Conservation (phyloP, 2,797 vertebrate species). For the Acanthiza pusilla region DNA sequence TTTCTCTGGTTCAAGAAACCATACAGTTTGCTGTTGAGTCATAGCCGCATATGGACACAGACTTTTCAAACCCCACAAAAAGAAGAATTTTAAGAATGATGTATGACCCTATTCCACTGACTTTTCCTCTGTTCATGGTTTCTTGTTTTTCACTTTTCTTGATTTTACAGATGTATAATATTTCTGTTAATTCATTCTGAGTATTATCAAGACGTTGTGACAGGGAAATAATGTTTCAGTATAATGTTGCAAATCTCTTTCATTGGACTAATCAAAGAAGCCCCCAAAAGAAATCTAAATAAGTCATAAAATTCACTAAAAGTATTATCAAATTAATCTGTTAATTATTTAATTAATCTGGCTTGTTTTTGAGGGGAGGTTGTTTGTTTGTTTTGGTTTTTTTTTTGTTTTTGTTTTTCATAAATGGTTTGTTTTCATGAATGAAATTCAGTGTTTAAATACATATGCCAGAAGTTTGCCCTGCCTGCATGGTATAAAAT, state of each 20-base stretch:
- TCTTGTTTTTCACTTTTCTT: not conserved
- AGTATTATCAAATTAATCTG: not conserved
- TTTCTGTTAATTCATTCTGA: not conserved
- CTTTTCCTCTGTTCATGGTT: not conserved
- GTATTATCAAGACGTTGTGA: not conserved
- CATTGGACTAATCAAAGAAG: not conserved
- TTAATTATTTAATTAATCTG: too few species aligned
- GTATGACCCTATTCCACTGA: not conserved
- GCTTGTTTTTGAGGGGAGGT: accelerated
- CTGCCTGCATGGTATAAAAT: not conserved
- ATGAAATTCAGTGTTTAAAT: not conserved
- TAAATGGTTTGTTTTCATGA: not conserved
- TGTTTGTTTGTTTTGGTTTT: not conserved
- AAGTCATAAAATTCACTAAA: not conserved
- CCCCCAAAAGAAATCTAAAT: accelerated
- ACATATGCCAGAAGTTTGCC: not conserved
- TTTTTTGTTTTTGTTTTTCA: accelerated
- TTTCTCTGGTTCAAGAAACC: not conserved
- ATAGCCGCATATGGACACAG: not conserved
- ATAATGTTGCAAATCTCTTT: not conserved
- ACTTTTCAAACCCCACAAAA: not conserved
- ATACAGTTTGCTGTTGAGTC: not conserved
- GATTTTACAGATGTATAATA: not conserved
- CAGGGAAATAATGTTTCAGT: not conserved
- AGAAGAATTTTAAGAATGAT: not conserved